Evolutionary conservation across 2,888 invertebrate genomes (phyloP), one percentile per base, ranked within the genome.

Genomic region (Epirrita christyi): DNA sequence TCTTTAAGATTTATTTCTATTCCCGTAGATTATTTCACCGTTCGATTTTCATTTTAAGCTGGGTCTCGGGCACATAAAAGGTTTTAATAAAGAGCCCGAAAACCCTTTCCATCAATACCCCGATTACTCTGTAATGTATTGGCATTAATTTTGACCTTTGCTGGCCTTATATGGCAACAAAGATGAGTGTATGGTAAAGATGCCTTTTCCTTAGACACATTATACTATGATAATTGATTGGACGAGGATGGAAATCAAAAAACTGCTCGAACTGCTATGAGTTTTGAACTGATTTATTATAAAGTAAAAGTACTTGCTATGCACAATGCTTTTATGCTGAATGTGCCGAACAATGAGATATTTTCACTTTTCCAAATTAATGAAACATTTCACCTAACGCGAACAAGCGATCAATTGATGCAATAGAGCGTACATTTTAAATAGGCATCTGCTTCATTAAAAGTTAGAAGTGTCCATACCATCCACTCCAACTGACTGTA

Each of bases 401-500:
- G 2, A 37, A 8, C 13, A 28, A 42, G 1, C 38, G 40, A 57
- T 56, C 60, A 66, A 32, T 64, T 27, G 56, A 61, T 64, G 62
- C 59, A 73, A 61, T 67, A 59, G 63, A 63, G 28, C 51, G 67
- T 60, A 67, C 67, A 66, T 66, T 66, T 69, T 55, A 61, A 65
- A 73, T 54, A 61, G 50, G 55, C 46, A 52, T 59, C 21, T 64
- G 51, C 65, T 73, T 73, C 64, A 66, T 73, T 72, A 70, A 59
- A 61, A 70, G 65, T 63, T 59, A 67, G 61, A 70, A 64, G 60
- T 64, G 65, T 57, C 64, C 61, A 67, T 66, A 60, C 63, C 66
- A 56, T 72, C 63, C 65, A 71, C 58, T 72, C 63, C 65, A 72
- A 65, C 61, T 65, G 56, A 53, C 67, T 67, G 68, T 64, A 54